phyloP scores from a whole-genome alignment of 1,140 invertebrate species.

The Rhagoletis zephyria region DNA sequence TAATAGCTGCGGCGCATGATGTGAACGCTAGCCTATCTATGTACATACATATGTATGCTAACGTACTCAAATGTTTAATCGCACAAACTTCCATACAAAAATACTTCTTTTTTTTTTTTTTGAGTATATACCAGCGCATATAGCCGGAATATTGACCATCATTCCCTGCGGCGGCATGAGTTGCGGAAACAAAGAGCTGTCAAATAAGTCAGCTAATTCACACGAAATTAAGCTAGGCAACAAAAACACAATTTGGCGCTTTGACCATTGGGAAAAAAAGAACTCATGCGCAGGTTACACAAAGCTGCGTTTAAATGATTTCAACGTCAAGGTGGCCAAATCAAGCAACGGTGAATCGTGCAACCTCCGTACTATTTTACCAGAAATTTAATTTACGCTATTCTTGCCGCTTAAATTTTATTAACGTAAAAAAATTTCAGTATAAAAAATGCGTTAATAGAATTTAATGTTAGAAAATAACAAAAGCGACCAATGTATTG shows the following conservation, averaged over 20 bases:
- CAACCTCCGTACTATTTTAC: neutral
- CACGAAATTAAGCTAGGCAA: neutral
- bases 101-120: neutral
- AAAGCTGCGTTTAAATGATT: neutral
- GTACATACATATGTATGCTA: too few species aligned
- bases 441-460: conserved; percentile 20
- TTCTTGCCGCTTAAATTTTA: neutral
- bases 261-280: neutral
- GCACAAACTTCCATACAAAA: neutral
- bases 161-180: neutral
- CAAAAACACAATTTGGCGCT: neutral
- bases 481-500: neutral
- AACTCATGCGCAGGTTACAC: neutral
- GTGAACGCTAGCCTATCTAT: neutral
- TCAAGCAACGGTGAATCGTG: neutral
- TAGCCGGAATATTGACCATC: neutral
- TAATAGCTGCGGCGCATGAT: neutral
- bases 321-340: neutral
- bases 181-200: conserved; percentile 40
- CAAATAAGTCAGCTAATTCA: conserved; percentile 10
- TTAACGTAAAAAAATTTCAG: neutral
- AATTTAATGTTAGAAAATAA: neutral
- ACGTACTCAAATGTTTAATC: neutral
- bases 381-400: neutral
- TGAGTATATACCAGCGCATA: neutral